Evolutionary conservation across 2,888 invertebrate species (phyloP).

Genomic region (Ennomos quercinarius): DNA sequence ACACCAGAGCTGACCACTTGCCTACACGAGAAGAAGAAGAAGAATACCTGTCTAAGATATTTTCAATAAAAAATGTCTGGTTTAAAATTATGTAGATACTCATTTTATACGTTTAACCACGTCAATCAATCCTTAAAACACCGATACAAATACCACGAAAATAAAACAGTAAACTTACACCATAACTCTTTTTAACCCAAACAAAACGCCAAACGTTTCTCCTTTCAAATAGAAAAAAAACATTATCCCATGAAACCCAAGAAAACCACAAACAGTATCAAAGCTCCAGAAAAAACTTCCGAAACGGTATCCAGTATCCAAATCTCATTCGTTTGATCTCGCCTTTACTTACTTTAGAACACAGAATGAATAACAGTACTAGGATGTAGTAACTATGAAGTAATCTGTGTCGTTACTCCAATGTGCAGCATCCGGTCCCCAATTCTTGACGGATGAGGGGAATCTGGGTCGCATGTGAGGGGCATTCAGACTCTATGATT

Average conservation of each 20-base stretch:
- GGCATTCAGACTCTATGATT: slow-evolving; percentile 4
- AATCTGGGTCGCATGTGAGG: slow-evolving; percentile 18
- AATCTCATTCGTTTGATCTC: slow-evolving; percentile 19
- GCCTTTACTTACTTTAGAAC: background rate
- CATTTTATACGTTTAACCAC: too few relatives aligned
- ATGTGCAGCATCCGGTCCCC: slow-evolving; percentile 15
- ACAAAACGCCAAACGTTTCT: background rate
- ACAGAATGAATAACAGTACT: background rate
- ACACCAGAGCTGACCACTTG: too few relatives aligned
- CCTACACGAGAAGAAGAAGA: too few relatives aligned
- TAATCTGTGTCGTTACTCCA: slow-evolving; percentile 2
- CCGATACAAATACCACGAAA: too few relatives aligned
- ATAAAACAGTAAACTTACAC: too few relatives aligned
- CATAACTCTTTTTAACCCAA: too few relatives aligned
- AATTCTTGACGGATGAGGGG: slow-evolving; percentile 2
- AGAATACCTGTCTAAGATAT: too few relatives aligned
- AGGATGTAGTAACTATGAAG: too few relatives aligned
- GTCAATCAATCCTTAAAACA: too few relatives aligned
- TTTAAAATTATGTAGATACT: too few relatives aligned
- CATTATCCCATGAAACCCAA: too few relatives aligned
- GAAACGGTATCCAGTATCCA: slow-evolving; percentile 20
- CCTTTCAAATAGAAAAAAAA: background rate
- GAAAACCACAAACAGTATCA: background rate
- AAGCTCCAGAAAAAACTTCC: slow-evolving; percentile 6
- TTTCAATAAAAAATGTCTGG: too few relatives aligned